Conservation (phyloP, 2,797 vertebrate species). For the Myiotriccus ornatus region DNA sequence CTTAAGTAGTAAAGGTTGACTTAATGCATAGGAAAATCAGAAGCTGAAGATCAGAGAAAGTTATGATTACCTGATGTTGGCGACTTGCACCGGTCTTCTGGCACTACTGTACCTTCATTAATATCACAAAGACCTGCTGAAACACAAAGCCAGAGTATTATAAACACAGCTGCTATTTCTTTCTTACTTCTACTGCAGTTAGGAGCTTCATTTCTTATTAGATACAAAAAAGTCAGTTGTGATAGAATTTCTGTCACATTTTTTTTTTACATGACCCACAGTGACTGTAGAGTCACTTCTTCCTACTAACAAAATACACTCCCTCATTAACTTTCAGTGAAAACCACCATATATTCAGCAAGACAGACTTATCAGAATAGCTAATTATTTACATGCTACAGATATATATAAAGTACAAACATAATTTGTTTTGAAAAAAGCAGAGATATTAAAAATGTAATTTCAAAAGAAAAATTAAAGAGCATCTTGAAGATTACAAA, state of each 20-base stretch:
- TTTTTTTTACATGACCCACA: neutral
- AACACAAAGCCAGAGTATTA: slow-evolving; percentile 33
- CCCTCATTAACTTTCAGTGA: neutral
- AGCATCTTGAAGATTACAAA: neutral
- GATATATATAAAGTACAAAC: neutral
- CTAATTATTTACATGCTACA: neutral
- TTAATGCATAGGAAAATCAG: neutral
- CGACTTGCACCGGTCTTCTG: slow-evolving; percentile 97
- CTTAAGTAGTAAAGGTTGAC: neutral
- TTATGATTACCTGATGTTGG: slow-evolving; percentile 92
- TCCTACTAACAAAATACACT: neutral
- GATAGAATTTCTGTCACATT: neutral
- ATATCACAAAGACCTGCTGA: slow-evolving; percentile 93
- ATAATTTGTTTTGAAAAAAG: neutral
- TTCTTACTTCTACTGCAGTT: neutral
- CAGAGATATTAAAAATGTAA: neutral
- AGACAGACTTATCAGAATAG: neutral
- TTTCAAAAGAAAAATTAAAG: neutral
- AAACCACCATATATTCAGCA: neutral
- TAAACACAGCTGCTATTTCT: neutral
- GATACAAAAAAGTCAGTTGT: neutral
- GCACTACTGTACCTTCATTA: slow-evolving; percentile 88
- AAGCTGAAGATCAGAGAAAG: slow-evolving; percentile 1
- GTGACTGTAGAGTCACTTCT: neutral
- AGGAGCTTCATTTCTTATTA: neutral